Conservation (phyloP, 2,888 invertebrate genomes). For the Tholera decimalis region DNA sequence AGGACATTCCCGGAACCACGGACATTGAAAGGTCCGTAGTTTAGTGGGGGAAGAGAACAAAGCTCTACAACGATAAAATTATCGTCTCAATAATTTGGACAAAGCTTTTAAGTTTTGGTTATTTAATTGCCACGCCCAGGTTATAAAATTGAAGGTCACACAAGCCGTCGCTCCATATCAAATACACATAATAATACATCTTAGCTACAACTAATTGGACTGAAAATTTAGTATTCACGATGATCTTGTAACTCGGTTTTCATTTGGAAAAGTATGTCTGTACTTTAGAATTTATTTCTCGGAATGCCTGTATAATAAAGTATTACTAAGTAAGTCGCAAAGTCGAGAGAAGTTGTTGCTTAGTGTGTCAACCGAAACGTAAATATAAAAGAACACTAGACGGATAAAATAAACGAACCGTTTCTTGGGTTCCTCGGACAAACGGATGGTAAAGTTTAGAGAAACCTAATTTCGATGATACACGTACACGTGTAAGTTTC, state of each 20-base stretch:
- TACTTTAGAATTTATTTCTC: neutral
- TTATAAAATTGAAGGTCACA: too few species aligned
- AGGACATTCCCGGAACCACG: too few species aligned
- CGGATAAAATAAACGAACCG: conserved; percentile 52
- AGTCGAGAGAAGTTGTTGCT: conserved; percentile 39
- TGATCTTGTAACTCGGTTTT: too few species aligned
- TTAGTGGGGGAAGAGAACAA: neutral
- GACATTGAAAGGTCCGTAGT: conserved; percentile 3
- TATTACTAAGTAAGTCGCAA: conserved; percentile 26
- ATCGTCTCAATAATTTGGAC: neutral
- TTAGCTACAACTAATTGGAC: too few species aligned
- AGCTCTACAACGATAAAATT: neutral
- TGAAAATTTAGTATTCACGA: too few species aligned
- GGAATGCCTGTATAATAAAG: conserved; percentile 13
- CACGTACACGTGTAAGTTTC: too few species aligned
- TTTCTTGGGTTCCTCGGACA: conserved; percentile 9
- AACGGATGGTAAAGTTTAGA: conserved; percentile 21
- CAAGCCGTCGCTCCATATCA: too few species aligned
- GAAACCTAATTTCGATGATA: neutral
- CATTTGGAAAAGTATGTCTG: neutral
- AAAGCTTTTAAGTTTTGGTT: too few species aligned
- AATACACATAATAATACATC: too few species aligned
- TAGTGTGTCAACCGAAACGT: conserved; percentile 22
- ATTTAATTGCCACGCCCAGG: too few species aligned
- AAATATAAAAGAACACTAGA: conserved; percentile 49